phyloP scores from a whole-genome alignment of 2,113 vertebrate genomes.

The Rhadina sibilatrix region DNA sequence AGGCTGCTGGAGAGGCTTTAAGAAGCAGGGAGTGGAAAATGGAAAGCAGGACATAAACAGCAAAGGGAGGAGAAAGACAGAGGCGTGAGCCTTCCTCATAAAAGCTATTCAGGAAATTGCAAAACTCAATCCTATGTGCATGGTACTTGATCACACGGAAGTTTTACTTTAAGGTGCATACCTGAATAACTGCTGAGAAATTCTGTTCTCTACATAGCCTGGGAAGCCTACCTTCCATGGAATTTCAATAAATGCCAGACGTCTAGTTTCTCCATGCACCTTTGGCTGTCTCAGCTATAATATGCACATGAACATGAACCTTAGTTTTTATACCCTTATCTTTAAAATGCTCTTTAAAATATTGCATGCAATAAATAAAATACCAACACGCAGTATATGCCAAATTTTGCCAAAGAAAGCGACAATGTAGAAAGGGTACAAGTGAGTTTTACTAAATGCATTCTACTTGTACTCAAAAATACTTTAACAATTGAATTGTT shows the following conservation, averaged over 20 bases:
- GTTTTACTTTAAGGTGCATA: conserved; percentile 21
- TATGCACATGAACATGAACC: neutral
- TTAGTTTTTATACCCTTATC: neutral
- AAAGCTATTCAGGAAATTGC: conserved; percentile 38
- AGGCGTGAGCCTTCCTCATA: neutral
- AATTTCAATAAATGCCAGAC: neutral
- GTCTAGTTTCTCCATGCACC: neutral
- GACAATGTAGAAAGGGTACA: neutral
- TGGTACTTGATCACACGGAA: neutral
- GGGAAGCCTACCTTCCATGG: neutral
- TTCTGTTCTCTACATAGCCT: neutral
- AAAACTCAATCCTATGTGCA: neutral
- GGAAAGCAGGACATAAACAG: neutral
- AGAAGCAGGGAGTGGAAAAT: neutral
- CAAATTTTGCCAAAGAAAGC: conserved; percentile 3
- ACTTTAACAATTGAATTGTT: conserved; percentile 29
- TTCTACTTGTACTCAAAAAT: neutral
- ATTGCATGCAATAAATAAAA: conserved; percentile 8
- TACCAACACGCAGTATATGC: neutral
- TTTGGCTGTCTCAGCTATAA: neutral
- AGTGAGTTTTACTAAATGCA: neutral
- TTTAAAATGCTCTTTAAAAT: neutral
- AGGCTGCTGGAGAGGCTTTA: neutral
- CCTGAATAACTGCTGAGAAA: neutral
- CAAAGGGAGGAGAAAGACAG: neutral